A percentile compares a stretch with the other conserved stretches of the same genome.
Evolutionary conservation across 2,113 vertebrate species (phyloP).

Genomic region (Geococcyx californianus): DNA sequence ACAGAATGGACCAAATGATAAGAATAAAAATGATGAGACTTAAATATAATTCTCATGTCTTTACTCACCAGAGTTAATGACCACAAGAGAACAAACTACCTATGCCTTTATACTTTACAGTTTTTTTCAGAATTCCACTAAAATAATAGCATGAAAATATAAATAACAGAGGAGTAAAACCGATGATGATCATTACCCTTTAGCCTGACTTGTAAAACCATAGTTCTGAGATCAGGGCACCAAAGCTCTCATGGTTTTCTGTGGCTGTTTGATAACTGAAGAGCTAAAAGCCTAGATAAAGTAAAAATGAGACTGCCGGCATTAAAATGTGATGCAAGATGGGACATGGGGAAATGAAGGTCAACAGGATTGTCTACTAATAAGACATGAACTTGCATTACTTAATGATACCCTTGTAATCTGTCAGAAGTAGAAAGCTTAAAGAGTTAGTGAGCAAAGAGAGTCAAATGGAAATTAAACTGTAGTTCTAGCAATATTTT

Average conservation of each 20-base stretch:
- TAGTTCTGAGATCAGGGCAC: not conserved
- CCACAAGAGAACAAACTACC: not conserved
- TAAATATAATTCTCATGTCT: not conserved
- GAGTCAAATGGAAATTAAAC: constrained; percentile 27
- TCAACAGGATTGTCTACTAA: constrained; percentile 59
- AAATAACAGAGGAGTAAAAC: not conserved
- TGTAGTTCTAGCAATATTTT: not conserved
- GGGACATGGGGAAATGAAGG: constrained; percentile 23
- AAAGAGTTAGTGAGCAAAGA: constrained; percentile 12
- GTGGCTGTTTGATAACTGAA: not conserved
- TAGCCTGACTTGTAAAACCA: not conserved
- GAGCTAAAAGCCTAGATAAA: constrained; percentile 1
- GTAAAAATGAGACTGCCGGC: not conserved
- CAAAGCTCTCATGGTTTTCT: not conserved
- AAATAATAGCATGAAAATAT: not conserved
- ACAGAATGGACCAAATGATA: not conserved
- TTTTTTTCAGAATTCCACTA: not conserved
- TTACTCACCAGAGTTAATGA: not conserved
- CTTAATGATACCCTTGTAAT: constrained; percentile 57
- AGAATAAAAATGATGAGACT: not conserved
- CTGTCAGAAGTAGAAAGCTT: constrained; percentile 38
- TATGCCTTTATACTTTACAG: not conserved
- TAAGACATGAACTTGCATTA: constrained; percentile 63
- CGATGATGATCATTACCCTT: not conserved
- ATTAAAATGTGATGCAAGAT: constrained; percentile 24